phyloP scores from a whole-genome alignment of 2,888 invertebrate genomes.

The Elegia similella region DNA sequence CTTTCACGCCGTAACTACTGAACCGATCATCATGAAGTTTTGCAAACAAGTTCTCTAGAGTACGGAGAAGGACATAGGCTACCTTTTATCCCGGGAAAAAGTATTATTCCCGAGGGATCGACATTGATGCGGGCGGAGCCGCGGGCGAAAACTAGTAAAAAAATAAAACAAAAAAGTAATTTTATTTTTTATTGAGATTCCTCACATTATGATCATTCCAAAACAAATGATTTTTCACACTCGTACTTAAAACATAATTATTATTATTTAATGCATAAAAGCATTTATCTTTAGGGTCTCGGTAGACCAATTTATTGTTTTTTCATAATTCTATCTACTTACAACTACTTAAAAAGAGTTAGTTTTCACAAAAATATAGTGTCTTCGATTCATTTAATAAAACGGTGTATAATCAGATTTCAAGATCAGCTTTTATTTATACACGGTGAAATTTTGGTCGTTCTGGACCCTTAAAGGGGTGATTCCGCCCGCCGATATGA shows the following conservation, averaged over 20 bases:
- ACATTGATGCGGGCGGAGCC: too few species aligned
- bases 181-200: constrained; percentile 35
- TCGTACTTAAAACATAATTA: neutral
- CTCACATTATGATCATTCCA: constrained; percentile 24
- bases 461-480: too few species aligned
- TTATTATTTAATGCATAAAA: neutral
- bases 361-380: neutral
- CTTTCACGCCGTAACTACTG: too few species aligned
- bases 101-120: too few species aligned
- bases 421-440: too few species aligned
- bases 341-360: neutral
- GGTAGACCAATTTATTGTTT: neutral
- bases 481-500: too few species aligned
- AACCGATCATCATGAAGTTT: too few species aligned
- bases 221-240: constrained; percentile 16
- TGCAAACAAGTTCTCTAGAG: too few species aligned
- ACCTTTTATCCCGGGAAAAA: too few species aligned
- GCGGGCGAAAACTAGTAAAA: neutral
- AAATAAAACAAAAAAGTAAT: constrained; percentile 16
- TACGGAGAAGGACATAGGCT: too few species aligned
- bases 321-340: neutral
- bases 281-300: neutral
- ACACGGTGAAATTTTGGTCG: too few species aligned
- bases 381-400: neutral
- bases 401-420: neutral